A percentile compares a stretch with the other conserved stretches of the same genome.
phyloP scores from a whole-genome alignment of 1,140 invertebrate species.

The Magallana gigas region DNA sequence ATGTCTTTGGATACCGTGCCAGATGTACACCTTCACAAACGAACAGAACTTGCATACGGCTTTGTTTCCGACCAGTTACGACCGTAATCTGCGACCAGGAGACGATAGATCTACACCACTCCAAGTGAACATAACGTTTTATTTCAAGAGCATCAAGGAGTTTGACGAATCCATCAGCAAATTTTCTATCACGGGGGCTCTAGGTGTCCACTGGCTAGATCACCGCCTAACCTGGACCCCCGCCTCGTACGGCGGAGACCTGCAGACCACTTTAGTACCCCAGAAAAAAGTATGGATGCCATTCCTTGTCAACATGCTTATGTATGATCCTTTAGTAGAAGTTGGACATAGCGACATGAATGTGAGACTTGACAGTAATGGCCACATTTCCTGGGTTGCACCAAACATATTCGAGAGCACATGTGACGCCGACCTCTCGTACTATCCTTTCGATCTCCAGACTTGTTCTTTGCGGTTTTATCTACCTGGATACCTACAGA shows the following conservation, averaged over 20 bases:
- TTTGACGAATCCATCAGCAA: constrained; percentile 30
- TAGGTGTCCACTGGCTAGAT: constrained; percentile 4
- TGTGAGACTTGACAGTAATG: background rate
- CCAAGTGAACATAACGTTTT: constrained; percentile 15
- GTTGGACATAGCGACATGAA: constrained; percentile 24
- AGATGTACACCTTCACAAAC: background rate
- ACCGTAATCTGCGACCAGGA: background rate
- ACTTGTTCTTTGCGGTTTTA: constrained; percentile 24
- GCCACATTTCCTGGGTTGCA: background rate
- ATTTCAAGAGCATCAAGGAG: constrained; percentile 14
- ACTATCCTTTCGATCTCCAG: constrained; percentile 40
- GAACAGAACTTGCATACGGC: constrained; percentile 1
- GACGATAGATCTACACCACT: background rate
- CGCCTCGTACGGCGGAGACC: background rate
- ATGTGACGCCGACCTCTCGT: constrained; percentile 35
- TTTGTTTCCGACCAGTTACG: background rate
- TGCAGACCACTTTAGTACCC: constrained; percentile 9
- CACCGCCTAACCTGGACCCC: constrained; percentile 21
- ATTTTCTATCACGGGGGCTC: constrained; percentile 1
- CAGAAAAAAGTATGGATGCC: constrained; percentile 42
- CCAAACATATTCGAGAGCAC: constrained; percentile 12
- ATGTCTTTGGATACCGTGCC: background rate
- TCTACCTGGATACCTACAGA: background rate
- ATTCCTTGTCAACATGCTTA: constrained; percentile 16
- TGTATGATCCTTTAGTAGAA: background rate